Evolutionary conservation across 2,888 invertebrate genomes (phyloP), one percentile per base, ranked within the genome.

Genomic region (Sisyra terminalis): DNA sequence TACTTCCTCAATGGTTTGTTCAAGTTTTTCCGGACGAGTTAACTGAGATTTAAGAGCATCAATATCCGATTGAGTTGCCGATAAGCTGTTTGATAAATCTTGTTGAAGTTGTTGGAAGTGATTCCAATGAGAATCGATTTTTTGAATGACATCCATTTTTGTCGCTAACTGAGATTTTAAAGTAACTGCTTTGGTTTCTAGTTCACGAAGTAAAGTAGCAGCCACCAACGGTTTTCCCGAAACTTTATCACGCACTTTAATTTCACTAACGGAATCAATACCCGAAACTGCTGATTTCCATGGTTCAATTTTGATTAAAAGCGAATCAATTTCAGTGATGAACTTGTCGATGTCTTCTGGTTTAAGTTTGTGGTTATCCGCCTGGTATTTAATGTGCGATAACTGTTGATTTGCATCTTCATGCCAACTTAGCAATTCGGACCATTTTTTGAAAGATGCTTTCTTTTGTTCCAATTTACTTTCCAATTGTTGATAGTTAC

Each of bases 341-440:
- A 84, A 65, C 46, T 71, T 66, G 50, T 78, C 74, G 24, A 89
- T 68, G 49, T 82, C 82, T 41, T 75, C 75, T 1, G 79, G 70
- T 2, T 70, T 71, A 1, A 78, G 71, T 57, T 83, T 83, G 8
- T 79, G 75, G 17, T 79, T 79, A 45, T 85, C 83, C 5, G 82
- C 66, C 57, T 85, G 82, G 53, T 85, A 83, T 53, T 85, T 81
- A 46, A 84, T 71, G 51, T 88, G 85, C 40, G 76, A 75, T 36
- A 89, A 60, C 56, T 84, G 86, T 50, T 82, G 82, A 48, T 75
- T 75, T 1, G 80, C 76, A 49, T 87, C 86, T 42, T 79, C 76
- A 50, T 82, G 78, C 82, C 86, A 87, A 51, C 77, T 80, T 7
- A 86, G 60, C 17, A 90, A 68, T 52, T 87, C 86, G 0, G 75